These are phyloP conservation scores for Dendrolimus houi DNA, from an alignment of 2,888 invertebrate species.

Conservation along the genomic window DNA sequence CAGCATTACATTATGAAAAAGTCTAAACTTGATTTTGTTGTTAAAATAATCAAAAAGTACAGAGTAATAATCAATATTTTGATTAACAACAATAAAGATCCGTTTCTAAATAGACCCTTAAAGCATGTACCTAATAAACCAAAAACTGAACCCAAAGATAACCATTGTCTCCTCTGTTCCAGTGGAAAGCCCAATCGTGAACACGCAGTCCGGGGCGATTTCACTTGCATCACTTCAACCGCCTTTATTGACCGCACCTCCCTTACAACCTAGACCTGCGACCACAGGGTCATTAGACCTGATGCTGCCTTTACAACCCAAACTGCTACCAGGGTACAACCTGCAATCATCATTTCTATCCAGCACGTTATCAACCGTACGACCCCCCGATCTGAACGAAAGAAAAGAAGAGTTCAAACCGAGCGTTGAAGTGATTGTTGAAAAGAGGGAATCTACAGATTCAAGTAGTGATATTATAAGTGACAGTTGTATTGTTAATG, in stretches of 20 bases:
- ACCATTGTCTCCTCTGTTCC: constrained; percentile 37
- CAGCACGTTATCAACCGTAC: constrained; percentile 68
- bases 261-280: constrained; percentile 81
- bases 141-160: neutral
- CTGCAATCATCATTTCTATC: constrained; percentile 64
- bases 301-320: constrained; percentile 84
- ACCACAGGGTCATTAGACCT: constrained; percentile 82
- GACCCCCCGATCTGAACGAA: constrained; percentile 50
- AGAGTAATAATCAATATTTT: too few relatives aligned
- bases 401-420: constrained; percentile 44
- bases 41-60: too few relatives aligned
- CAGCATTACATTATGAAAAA: too few relatives aligned
- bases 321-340: constrained; percentile 77
- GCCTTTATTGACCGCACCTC: constrained; percentile 72
- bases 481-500: constrained; percentile 38
- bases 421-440: constrained; percentile 50
- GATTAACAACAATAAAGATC: too few relatives aligned
- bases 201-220: constrained; percentile 62
- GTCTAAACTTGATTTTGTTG: too few relatives aligned
- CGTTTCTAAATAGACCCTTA: neutral
- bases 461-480: constrained; percentile 27
- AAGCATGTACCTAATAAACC: neutral
- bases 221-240: constrained; percentile 73
- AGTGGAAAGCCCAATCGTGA: constrained; percentile 76
- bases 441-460: constrained; percentile 45